Evolutionary conservation across 1,140 invertebrate species (phyloP).

Genomic region (Ceratosolen solmsi): DNA sequence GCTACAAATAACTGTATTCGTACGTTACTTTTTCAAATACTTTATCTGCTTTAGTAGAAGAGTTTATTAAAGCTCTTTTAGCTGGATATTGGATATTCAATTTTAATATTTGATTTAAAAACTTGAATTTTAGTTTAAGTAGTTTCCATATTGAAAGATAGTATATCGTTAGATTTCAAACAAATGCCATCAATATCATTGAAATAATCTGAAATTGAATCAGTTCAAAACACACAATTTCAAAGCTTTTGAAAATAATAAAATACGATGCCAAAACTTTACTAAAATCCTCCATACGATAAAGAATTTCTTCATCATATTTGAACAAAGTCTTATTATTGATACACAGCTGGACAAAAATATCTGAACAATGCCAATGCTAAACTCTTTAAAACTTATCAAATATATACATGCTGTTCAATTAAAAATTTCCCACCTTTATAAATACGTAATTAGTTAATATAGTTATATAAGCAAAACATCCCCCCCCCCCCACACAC

Average conservation of each 20-base stretch:
- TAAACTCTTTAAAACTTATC: too few species aligned
- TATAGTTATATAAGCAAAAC: too few species aligned
- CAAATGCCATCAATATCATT: background rate
- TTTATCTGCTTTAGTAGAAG: background rate
- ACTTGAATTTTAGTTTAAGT: background rate
- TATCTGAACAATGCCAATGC: background rate
- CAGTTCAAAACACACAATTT: conserved; percentile 13
- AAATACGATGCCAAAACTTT: background rate
- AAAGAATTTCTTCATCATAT: background rate
- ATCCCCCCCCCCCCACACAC: too few species aligned
- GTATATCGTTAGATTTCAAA: background rate
- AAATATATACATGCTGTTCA: too few species aligned
- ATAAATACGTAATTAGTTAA: too few species aligned
- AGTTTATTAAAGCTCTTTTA: background rate
- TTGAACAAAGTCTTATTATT: background rate
- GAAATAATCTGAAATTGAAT: conserved; percentile 26
- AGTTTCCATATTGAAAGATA: background rate
- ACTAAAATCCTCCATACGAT: background rate
- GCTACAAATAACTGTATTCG: conserved; percentile 6
- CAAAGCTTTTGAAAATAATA: conserved; percentile 9
- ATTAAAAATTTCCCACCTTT: too few species aligned
- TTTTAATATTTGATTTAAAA: conserved; percentile 14
- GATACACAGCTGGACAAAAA: background rate
- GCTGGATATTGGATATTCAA: background rate
- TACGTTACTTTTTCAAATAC: background rate